A percentile compares a stretch with the other conserved stretches of the same genome.
These are phyloP conservation scores for Panthera leo DNA, from an alignment of 2,113 vertebrate genomes.

Conservation along the genomic window DNA sequence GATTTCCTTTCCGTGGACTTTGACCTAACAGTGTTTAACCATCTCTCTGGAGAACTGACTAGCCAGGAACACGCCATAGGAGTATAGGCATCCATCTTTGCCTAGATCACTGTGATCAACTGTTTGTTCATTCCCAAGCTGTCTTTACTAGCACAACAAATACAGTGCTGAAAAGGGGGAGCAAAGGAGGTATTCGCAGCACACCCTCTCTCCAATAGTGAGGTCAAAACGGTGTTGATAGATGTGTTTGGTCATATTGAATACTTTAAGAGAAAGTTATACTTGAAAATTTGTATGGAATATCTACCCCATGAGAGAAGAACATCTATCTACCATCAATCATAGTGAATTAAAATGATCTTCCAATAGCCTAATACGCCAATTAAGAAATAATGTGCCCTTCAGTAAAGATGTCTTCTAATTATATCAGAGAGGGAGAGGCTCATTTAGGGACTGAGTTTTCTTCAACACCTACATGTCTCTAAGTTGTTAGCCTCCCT, in stretches of 20 bases:
- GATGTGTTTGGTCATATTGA: neutral
- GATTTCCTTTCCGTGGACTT: neutral
- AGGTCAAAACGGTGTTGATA: neutral
- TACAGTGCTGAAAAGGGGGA: neutral
- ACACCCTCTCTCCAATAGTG: neutral
- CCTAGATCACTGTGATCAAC: neutral
- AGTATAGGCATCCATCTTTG: neutral
- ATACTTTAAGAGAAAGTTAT: neutral
- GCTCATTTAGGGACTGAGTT: neutral
- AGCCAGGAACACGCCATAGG: neutral
- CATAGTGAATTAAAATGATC: neutral
- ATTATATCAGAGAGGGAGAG: neutral
- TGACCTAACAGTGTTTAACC: neutral
- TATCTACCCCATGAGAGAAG: neutral
- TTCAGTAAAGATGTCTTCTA: neutral
- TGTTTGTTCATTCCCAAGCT: neutral
- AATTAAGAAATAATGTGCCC: neutral
- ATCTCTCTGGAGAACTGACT: neutral
- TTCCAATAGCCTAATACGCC: neutral
- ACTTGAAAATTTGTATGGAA: neutral
- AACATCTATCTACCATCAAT: neutral
- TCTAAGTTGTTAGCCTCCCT: neutral
- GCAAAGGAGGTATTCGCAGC: neutral
- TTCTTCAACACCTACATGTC: neutral
- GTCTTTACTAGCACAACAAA: neutral